These are phyloP conservation scores for Trinorchestia longiramus DNA, from an alignment of 1,140 invertebrate genomes.

Conservation along the genomic window DNA sequence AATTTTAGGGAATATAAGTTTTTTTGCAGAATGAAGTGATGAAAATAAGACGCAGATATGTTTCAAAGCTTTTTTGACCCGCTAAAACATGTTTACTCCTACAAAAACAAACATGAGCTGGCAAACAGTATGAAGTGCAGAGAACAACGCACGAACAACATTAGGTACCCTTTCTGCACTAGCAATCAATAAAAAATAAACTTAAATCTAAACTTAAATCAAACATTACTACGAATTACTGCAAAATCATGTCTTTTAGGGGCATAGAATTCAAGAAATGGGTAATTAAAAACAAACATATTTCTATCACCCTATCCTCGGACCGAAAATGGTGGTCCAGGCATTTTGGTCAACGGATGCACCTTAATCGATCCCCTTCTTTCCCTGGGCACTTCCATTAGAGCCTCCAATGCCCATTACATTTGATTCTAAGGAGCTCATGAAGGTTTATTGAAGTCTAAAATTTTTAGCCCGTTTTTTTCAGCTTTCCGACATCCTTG, in stretches of 20 bases:
- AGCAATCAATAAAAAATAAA: background rate
- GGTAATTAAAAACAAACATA: background rate
- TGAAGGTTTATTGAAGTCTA: background rate
- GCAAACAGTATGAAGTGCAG: background rate
- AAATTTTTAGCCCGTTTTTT: background rate
- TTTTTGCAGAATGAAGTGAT: background rate
- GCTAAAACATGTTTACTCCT: background rate
- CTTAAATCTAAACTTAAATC: background rate
- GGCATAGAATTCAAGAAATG: background rate
- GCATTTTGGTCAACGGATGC: background rate
- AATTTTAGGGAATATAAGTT: background rate
- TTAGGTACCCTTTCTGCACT: background rate
- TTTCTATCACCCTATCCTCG: background rate
- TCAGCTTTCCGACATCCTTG: background rate
- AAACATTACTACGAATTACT: background rate
- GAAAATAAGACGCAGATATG: background rate
- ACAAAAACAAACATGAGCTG: background rate
- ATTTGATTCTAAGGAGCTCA: background rate
- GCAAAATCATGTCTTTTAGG: background rate
- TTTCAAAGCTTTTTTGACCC: background rate
- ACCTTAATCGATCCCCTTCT: background rate
- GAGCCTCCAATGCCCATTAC: background rate
- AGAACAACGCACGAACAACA: background rate
- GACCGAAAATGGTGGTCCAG: background rate
- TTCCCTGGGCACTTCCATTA: background rate